Percentiles rank a stretch among this genome's conserved stretches.
These are phyloP conservation scores for Tenthredo amoena DNA, from an alignment of 2,888 invertebrate species.

Conservation along the genomic window DNA sequence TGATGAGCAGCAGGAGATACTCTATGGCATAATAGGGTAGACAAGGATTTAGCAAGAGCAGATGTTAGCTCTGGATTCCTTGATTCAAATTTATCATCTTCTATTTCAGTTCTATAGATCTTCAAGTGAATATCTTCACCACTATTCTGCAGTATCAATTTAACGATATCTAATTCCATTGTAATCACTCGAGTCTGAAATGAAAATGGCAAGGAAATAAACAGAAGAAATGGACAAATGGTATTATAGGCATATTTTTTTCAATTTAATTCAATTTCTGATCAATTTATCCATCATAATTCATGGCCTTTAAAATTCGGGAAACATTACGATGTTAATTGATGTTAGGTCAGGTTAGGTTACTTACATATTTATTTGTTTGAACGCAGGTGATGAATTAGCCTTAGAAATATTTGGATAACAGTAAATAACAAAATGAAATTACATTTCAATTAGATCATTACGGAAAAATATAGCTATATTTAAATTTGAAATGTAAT, in stretches of 20 bases:
- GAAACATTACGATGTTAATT: background rate
- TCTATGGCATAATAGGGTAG: slow-evolving; percentile 67
- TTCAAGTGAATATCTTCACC: slow-evolving; percentile 59
- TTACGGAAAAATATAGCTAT: background rate
- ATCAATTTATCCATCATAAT: background rate
- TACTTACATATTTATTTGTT: background rate
- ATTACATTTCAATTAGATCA: background rate
- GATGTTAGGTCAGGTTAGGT: background rate
- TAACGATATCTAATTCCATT: slow-evolving; percentile 68
- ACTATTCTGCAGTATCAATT: slow-evolving; percentile 63
- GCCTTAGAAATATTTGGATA: background rate
- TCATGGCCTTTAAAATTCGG: background rate
- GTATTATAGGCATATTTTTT: background rate
- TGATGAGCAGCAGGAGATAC: slow-evolving; percentile 70
- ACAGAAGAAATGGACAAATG: background rate
- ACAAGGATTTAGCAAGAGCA: slow-evolving; percentile 64
- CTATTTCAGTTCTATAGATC: slow-evolving; percentile 57
- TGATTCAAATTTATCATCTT: slow-evolving; percentile 61
- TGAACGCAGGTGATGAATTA: background rate
- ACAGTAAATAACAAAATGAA: background rate
- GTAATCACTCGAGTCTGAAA: background rate
- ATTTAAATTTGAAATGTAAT: background rate
- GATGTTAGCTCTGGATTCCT: slow-evolving; percentile 60
- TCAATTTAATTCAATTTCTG: background rate
- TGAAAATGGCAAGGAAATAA: background rate